Base-by-base conservation (phyloP, 2,113 vertebrate genomes). In the rat (Rattus norvegicus) region DNA sequence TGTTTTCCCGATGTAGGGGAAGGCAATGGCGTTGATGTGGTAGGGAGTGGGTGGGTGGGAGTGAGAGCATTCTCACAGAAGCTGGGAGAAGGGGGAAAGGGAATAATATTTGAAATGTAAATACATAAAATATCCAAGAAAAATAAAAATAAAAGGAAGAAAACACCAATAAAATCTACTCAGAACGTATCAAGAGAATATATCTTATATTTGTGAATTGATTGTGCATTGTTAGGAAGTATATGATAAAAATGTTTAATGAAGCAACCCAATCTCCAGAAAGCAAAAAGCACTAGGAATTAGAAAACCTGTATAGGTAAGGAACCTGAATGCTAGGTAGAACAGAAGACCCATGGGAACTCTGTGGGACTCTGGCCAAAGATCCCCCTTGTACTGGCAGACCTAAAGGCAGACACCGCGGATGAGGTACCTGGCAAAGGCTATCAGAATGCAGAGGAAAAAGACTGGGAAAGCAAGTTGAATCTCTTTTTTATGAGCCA, bases 131-230 rank as follows among this genome's bases (percentile, higher is more conserved):
- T 54, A 54, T 54, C 52, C 52, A 54, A 54, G 52, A 54, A 54
- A 54, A 54, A 9, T 54, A 11, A 54, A 43, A 43, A 43, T 43
- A 43, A 43, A 43, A 43, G 3, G 52, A 11, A 54, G 11, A 69
- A 96, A 85, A 22, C 43, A 69, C 33, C 20, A 63, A 20, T 20
- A 83, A n/a, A 85, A 75, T 90, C 26, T 83, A 49, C 7, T 89
- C 47, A 79, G 72, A 89, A 77, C 76, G 14, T 72, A 8, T 20
- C 16, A 56, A 2, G 2, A 56, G 24, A 36, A 67, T 63, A 3
- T 56, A 7, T 75, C n/a, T 26, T 49, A 1, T 59, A 20, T 69
- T 11, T 6, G 39, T 36, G 7, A 54, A 69, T 69, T 69, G 14
- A 10, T 43, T 54, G 1, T 75, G 11, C 43, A 43, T 43, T 36